Base-by-base conservation (phyloP, 2,888 invertebrate genomes). In the Dyspetes luteomarginatus region DNA sequence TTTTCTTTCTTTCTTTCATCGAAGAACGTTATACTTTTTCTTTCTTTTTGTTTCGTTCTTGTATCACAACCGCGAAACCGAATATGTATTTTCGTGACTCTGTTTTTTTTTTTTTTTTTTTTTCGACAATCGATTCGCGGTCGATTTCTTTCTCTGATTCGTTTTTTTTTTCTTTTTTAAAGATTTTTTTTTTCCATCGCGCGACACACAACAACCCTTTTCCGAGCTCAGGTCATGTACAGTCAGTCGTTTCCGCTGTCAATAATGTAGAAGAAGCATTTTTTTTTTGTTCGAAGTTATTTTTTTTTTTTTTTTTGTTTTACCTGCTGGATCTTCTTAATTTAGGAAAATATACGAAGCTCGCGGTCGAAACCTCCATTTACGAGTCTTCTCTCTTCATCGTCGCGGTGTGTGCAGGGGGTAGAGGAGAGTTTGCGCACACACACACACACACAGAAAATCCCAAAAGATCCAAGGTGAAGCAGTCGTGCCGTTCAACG, bases 311-410 rank as follows among this genome's bases (percentile, higher is more conserved):
- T 83, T 88, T 85, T 84, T 88, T 86, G 86, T 86, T 73, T 90
- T 90, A 89, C 90, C 89, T 89, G 90, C 84, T 84, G 84, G 85
- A 86, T 88, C 87, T 87, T 88, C 87, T 86, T 89, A 86, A 86
- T 82, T 85, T 85, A 88, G 78, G 86, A 85, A 84, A 71, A 84
- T 87, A 86, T 84, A 85, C 77, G 85, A 82, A 75, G 84, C 60
- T 30, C 60, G 71, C 4, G 43, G 4, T 4, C 15, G 43, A 0
- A 4, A 50, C 22, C 22, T 41, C 22, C 22, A 3, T 9, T 45
- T 17, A 12, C 17, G 7, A 17, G 26, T 15, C 36, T 68, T 52
- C 24, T 65, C 50, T 76, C 68, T 65, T 69, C 71, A 41, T 65
- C 58, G n/a, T 71, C 56, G 56, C 24, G 50, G 22, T n/a, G 24